Conservation (phyloP, 2,888 invertebrate genomes). For the Microplitis deprimator region DNA sequence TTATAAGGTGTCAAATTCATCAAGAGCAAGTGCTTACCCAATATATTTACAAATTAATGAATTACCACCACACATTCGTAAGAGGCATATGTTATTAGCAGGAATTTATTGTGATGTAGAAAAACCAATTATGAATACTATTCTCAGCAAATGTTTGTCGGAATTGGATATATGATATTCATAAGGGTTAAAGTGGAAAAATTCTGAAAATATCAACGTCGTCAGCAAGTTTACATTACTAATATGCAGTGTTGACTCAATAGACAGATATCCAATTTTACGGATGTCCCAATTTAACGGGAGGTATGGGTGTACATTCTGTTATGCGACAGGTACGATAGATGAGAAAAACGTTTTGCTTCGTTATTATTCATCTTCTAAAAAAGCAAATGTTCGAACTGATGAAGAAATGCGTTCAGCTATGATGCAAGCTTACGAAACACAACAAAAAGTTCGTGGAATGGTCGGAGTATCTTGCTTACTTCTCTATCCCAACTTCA, state of each 20-base stretch:
- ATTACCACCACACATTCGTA: conserved; percentile 44
- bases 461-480: no score
- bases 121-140: conserved; percentile 34
- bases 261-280: conserved; percentile 31
- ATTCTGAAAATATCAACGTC: neutral
- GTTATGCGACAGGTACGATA: conserved; percentile 29
- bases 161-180: conserved; percentile 16
- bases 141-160: conserved; percentile 16
- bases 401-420: neutral
- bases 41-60: conserved; percentile 47
- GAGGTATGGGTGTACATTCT: conserved; percentile 42
- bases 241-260: conserved; percentile 38
- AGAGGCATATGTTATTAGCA: conserved; percentile 40
- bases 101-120: conserved; percentile 36
- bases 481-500: no score
- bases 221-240: conserved; percentile 31
- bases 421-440: no score
- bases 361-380: neutral
- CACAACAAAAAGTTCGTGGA: no score
- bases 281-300: conserved; percentile 45
- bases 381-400: neutral
- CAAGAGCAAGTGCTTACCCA: conserved; percentile 40
- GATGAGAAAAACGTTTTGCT: neutral
- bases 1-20: conserved; percentile 29
- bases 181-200: conserved; percentile 35